A percentile compares a stretch with the other conserved stretches of the same genome.
phyloP scores from a whole-genome alignment of 2,113 vertebrate genomes.

The Strix uralensis region DNA sequence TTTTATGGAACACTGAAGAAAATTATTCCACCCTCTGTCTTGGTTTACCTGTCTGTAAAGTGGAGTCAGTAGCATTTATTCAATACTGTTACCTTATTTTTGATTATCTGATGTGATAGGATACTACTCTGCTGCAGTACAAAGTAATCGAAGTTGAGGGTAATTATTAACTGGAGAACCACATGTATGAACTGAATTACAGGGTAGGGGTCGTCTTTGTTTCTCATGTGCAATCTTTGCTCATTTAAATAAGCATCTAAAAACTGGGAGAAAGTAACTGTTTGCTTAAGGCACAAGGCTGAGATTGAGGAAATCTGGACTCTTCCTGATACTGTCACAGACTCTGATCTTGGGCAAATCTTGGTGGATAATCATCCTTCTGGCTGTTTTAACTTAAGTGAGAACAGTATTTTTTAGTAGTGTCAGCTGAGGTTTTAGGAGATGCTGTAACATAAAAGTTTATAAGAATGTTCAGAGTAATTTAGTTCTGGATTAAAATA shows the following conservation, averaged over 20 bases:
- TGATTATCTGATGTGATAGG: background rate
- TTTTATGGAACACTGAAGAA: background rate
- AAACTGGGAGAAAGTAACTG: background rate
- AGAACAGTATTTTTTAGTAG: background rate
- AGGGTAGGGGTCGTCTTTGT: background rate
- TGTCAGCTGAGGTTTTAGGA: background rate
- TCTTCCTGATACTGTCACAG: background rate
- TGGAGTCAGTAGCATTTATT: background rate
- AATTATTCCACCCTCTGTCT: background rate
- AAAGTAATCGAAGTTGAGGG: background rate
- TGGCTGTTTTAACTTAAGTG: background rate
- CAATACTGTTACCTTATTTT: background rate
- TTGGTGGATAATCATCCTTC: background rate
- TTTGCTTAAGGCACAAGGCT: background rate
- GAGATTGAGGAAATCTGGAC: background rate
- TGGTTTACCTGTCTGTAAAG: background rate
- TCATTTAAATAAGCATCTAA: background rate
- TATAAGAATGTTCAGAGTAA: background rate
- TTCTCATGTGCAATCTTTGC: background rate
- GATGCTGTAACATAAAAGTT: background rate
- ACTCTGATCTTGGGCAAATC: background rate
- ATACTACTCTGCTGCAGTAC: background rate
- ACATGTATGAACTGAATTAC: background rate
- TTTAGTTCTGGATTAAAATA: constrained; percentile 13
- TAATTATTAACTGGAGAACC: background rate